Percentiles rank a stretch among this genome's conserved stretches.
These are phyloP conservation scores for Lerista edwardsae DNA, from an alignment of 2,797 vertebrate species.

Conservation along the genomic window DNA sequence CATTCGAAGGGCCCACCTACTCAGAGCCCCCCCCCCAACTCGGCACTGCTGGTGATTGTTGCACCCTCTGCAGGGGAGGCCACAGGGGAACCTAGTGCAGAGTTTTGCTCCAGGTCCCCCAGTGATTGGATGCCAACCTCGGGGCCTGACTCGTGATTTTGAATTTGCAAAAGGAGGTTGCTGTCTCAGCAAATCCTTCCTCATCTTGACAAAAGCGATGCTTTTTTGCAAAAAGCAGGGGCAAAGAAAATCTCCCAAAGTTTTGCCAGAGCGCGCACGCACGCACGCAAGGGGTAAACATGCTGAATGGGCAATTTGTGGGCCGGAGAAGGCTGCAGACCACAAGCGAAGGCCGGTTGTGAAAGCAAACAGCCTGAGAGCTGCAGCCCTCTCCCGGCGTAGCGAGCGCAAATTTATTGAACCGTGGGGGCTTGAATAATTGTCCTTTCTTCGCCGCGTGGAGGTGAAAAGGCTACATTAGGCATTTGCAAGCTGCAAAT, in stretches of 20 bases:
- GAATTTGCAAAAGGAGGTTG: not conserved
- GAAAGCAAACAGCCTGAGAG: slow-evolving; percentile 40
- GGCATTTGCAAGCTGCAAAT: slow-evolving; percentile 82
- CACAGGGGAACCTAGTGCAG: too few species aligned
- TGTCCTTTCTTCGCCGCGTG: slow-evolving; percentile 63
- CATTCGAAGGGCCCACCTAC: too few species aligned
- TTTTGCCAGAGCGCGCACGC: slow-evolving; percentile 58
- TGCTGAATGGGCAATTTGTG: slow-evolving; percentile 35
- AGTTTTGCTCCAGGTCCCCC: too few species aligned
- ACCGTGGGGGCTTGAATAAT: slow-evolving; percentile 75
- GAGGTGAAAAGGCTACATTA: slow-evolving; percentile 71
- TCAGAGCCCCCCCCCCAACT: too few species aligned
- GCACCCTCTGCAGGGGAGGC: too few species aligned
- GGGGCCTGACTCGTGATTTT: slow-evolving; percentile 35
- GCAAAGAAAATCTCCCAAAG: slow-evolving; percentile 72
- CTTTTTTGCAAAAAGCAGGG: slow-evolving; percentile 35
- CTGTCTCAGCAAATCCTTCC: accelerated
- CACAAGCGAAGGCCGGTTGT: slow-evolving; percentile 72
- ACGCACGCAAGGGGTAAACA: not conserved
- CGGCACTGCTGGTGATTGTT: too few species aligned
- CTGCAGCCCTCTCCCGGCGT: slow-evolving; percentile 59
- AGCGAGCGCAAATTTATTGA: slow-evolving; percentile 77
- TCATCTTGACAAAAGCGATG: not conserved
- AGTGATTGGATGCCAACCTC: not conserved
- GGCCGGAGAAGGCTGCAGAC: slow-evolving; percentile 73